Base-by-base conservation (phyloP, 2,797 vertebrate genomes). In the Acrocephalus scirpaceus region DNA sequence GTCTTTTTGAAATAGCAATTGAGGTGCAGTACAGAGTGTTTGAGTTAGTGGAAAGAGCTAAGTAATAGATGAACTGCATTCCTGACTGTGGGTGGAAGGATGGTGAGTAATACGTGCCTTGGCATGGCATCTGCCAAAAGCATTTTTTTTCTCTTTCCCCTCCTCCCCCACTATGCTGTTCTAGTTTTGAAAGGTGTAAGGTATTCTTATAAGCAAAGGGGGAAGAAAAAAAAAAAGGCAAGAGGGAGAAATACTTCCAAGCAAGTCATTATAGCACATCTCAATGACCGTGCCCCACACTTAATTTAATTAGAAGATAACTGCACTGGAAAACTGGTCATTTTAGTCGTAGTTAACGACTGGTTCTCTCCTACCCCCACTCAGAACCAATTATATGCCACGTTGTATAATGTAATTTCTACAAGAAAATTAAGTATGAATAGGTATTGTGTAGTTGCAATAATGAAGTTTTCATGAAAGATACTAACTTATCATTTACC, bases 221-320 rank as follows among this genome's bases (percentile, higher is more conserved):
- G 65, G 21, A 15, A 45, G 75, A 92, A 94, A 85, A 50, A 81
- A 93, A 92, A 92, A 96, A 95, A 30, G 3, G 44, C 34, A 58
- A 92, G 95, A 80, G 23, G 45, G 38, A 77, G 92, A 74, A 73
- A 86, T 51, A 83, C 18, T 88, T 96, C 80, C 48, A 53, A 87
- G 69, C 74, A 92, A 76, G 48, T 91, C 48, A 50, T 94, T 90
- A 82, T 57, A 88, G 84, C 67, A 16, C 67, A 86, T 92, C 92
- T 88, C 80, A 89, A 48, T 94, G 90, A 64, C 78, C 3, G 16
- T 87, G 86, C 50, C 86, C 84, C 57, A 89, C 26, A n/a, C 73
- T 95, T 95, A 95, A 96, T 96, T 96, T 95, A 96, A 96, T 96
- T 96, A 97, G 77, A 78, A 91, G 91, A 89, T 72, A 96, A 95